Evolutionary conservation across 2,888 invertebrate genomes (phyloP).

Genomic region (Phyllotreta striolata): DNA sequence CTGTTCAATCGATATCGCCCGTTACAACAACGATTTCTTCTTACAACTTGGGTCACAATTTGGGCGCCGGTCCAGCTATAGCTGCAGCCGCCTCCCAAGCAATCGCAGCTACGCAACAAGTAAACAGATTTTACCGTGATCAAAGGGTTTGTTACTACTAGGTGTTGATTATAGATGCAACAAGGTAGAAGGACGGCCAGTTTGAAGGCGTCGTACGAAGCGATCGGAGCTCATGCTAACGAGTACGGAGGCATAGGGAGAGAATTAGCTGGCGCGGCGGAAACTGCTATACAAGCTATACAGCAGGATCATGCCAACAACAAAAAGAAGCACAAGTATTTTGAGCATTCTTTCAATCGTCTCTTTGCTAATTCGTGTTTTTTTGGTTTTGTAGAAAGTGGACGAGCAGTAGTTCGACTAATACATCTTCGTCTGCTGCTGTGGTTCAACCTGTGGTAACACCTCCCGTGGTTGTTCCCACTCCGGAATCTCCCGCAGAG

Average conservation of each 20-base stretch:
- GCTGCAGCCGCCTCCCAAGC: constrained; percentile 96
- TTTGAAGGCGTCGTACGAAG: constrained; percentile 94
- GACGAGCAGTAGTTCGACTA: constrained; percentile 43
- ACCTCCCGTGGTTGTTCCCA: constrained; percentile 47
- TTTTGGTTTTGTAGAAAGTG: constrained; percentile 53
- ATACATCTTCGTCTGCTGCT: constrained; percentile 55
- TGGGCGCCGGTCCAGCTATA: constrained; percentile 86
- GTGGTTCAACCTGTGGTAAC: constrained; percentile 51
- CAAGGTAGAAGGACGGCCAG: constrained; percentile 93
- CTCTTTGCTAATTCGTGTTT: background rate
- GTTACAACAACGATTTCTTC: constrained; percentile 66
- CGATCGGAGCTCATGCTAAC: constrained; percentile 71
- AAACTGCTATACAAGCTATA: constrained; percentile 75
- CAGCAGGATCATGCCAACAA: constrained; percentile 67
- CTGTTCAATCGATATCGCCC: constrained; percentile 42
- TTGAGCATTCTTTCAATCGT: constrained; percentile 36
- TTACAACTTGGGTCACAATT: constrained; percentile 78
- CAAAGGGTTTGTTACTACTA: background rate
- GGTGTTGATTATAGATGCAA: constrained; percentile 73
- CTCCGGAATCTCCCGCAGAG: constrained; percentile 60
- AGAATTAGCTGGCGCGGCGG: constrained; percentile 76
- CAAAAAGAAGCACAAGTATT: constrained; percentile 70
- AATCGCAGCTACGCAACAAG: constrained; percentile 93
- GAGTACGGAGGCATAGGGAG: constrained; percentile 75
- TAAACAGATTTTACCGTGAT: constrained; percentile 49